Percentiles rank a stretch among this genome's conserved stretches.
These are phyloP conservation scores for Alethe castanea DNA, from an alignment of 2,113 vertebrate species.

Conservation along the genomic window DNA sequence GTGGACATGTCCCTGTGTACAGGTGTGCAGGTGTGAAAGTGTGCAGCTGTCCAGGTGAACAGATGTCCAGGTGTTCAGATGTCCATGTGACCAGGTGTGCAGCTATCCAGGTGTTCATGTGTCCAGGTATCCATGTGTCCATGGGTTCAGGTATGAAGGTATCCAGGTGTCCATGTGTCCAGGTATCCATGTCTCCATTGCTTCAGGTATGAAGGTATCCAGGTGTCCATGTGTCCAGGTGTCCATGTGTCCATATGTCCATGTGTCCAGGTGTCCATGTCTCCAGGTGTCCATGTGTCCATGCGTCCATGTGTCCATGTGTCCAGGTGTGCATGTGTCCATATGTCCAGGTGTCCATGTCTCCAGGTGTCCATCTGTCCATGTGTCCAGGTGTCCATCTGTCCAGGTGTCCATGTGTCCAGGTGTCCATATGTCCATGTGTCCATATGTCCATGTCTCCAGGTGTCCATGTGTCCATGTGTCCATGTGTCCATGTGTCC, in stretches of 20 bases:
- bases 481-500: accelerated
- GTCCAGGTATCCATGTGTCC: neutral
- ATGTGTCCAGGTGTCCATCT: accelerated
- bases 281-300: accelerated
- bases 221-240: accelerated
- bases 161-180: accelerated
- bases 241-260: accelerated
- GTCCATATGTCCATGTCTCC: accelerated
- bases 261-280: accelerated
- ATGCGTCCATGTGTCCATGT: accelerated
- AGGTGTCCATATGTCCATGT: accelerated
- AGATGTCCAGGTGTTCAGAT: neutral
- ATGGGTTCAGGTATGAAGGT: neutral
- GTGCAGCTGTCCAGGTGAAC: neutral
- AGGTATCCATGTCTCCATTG: accelerated
- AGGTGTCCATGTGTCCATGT: accelerated
- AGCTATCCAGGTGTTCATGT: neutral
- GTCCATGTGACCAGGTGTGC: accelerated
- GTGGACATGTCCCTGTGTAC: neutral
- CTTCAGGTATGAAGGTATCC: too few relatives aligned
- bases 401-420: accelerated
- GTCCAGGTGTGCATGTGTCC: accelerated
- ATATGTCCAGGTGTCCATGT: accelerated
- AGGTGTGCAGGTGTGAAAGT: neutral
- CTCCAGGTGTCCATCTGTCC: accelerated